A percentile compares a stretch with the other conserved stretches of the same genome.
These are phyloP conservation scores for Astatoreochromis straeleni DNA, from an alignment of 2,113 vertebrate species.

Conservation along the genomic window DNA sequence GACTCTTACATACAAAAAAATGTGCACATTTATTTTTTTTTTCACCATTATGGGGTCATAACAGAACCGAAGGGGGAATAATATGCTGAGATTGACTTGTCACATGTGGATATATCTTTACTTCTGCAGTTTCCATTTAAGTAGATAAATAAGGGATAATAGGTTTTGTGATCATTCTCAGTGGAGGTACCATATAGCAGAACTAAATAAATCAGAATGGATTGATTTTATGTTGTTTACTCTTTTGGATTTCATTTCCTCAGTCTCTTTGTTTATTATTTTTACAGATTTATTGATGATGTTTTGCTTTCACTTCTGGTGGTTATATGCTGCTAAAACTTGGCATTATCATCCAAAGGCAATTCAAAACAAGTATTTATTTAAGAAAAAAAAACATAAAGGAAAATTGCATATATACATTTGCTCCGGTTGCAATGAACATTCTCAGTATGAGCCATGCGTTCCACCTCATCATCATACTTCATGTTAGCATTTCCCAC, in stretches of 20 bases:
- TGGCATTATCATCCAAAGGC: neutral
- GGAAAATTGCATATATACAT: neutral
- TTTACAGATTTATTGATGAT: neutral
- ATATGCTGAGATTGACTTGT: slow-evolving; percentile 13
- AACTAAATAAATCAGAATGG: neutral
- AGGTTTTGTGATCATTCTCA: neutral
- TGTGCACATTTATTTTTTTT: neutral
- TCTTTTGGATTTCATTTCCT: neutral
- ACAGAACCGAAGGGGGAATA: slow-evolving; percentile 7
- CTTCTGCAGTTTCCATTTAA: neutral
- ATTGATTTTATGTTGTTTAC: neutral
- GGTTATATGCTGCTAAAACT: neutral
- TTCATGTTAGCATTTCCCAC: slow-evolving; percentile 33
- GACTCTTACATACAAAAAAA: neutral
- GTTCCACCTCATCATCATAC: slow-evolving; percentile 25
- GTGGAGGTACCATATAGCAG: neutral
- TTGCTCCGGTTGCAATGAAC: neutral
- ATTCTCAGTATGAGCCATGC: neutral
- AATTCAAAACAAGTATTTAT: neutral
- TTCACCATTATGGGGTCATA: neutral
- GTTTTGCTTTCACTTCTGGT: neutral
- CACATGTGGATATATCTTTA: neutral
- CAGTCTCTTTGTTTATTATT: neutral
- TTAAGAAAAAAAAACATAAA: neutral
- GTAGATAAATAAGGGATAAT: slow-evolving; percentile 38